Evolutionary conservation across 2,113 vertebrate species (phyloP), one percentile per base, ranked within the genome.

Genomic region (Cairina moschata): DNA sequence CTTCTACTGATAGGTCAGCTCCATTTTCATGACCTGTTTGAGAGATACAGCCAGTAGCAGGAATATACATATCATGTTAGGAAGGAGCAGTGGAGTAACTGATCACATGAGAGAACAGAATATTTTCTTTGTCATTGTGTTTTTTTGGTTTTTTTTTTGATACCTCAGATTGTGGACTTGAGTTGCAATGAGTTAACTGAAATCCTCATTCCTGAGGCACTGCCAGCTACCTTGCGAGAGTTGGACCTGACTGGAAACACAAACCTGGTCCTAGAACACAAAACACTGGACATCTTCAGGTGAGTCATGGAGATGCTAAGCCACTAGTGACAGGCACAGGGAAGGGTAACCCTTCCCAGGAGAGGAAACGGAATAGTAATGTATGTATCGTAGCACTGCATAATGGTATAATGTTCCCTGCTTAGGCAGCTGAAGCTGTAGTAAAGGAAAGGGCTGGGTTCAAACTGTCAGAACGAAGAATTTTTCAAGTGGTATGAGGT

Each of bases 111-210:
- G 21, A 79, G 54, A 83, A 90, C 68, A 86, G 66, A 72, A 7
- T 71, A 52, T 60, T 94, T 90, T 88, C 55, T 93, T 95, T 88
- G 55, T 91, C 72, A 44, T 90, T 93, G 32, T 90, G 88, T 40
- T 40, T 40, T 11, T 40, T 11, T 40, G n/a, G 26, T 92, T 55
- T 90, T 55, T 90, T 55, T 96, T 62, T 92, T 59, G 90, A 36
- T 97, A 83, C 63, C 91, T 66, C 95, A 99, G 99, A 98, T 99
- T 90, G 99, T 99, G 68, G 99, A 99, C 93, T 97, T 99, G 89
- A 99, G 99, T 97, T 99, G 99, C 96, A 99, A 99, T 62, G 98
- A 99, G 73, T 98, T 99, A 97, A 99, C 98, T 55, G 99, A 99
- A 98, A 99, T 99, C 96, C 97, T 99, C 92, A 97, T 99, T 93